Evolutionary conservation across 2,113 vertebrate genomes (phyloP).

Genomic region (Euleptes europaea): DNA sequence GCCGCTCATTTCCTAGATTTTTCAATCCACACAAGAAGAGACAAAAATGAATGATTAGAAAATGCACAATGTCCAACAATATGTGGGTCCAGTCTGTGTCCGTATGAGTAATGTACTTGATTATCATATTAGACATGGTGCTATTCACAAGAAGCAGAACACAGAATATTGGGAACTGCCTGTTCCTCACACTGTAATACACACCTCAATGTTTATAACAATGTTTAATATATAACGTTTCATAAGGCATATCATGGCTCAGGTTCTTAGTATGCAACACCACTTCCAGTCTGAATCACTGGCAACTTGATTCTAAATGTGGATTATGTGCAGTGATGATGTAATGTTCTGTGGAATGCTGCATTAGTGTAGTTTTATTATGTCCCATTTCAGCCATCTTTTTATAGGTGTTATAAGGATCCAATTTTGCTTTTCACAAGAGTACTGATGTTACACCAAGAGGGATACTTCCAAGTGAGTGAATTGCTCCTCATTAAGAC

Average conservation of each 20-base stretch:
- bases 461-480: background rate
- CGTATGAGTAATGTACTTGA: accelerated
- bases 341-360: background rate
- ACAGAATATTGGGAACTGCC: background rate
- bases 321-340: too few species aligned
- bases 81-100: too few species aligned
- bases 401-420: background rate
- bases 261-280: background rate
- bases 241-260: background rate
- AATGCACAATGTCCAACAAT: too few species aligned
- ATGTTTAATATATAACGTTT: too few species aligned
- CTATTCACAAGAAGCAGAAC: background rate
- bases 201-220: background rate
- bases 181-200: background rate
- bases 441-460: background rate
- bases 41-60: too few species aligned
- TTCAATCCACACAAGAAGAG: too few species aligned
- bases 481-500: background rate
- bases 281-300: background rate
- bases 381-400: background rate
- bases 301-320: background rate
- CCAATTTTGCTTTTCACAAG: background rate
- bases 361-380: background rate
- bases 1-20: too few species aligned
- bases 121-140: too few species aligned